Conservation (phyloP, 2,888 invertebrate species). For the Xanthia togata region DNA sequence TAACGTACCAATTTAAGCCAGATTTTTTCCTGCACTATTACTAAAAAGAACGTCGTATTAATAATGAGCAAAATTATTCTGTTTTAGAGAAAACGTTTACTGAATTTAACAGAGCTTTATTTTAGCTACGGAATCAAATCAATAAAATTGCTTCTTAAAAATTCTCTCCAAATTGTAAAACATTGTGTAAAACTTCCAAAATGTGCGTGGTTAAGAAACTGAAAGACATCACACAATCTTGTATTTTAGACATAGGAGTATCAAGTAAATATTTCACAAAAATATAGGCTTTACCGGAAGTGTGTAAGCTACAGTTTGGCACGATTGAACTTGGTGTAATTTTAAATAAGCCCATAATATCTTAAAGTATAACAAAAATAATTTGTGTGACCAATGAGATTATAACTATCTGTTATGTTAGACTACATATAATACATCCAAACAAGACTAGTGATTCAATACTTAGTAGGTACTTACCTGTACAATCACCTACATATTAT, state of each 20-base stretch:
- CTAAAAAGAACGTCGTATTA: background rate
- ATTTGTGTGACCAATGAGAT: background rate
- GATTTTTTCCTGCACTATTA: background rate
- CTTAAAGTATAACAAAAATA: background rate
- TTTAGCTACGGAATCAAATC: background rate
- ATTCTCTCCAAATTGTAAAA: background rate
- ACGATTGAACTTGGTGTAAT: background rate
- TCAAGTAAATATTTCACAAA: background rate
- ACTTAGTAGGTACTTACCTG: background rate
- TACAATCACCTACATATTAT: background rate
- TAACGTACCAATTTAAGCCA: background rate
- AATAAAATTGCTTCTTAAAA: background rate
- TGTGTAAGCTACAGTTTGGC: background rate
- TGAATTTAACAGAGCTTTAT: background rate
- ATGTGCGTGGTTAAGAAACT: background rate
- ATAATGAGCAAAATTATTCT: background rate
- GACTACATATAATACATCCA: too few relatives aligned
- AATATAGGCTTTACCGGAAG: background rate
- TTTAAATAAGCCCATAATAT: background rate
- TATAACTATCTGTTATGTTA: background rate
- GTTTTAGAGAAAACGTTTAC: background rate
- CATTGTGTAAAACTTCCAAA: background rate
- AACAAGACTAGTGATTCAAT: background rate
- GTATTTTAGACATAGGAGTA: background rate
- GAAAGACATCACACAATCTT: slow-evolving; percentile 2